A percentile compares a stretch with the other conserved stretches of the same genome.
These are phyloP conservation scores for Synanthedon tipuliformis DNA, from an alignment of 2,888 invertebrate genomes.

Conservation along the genomic window DNA sequence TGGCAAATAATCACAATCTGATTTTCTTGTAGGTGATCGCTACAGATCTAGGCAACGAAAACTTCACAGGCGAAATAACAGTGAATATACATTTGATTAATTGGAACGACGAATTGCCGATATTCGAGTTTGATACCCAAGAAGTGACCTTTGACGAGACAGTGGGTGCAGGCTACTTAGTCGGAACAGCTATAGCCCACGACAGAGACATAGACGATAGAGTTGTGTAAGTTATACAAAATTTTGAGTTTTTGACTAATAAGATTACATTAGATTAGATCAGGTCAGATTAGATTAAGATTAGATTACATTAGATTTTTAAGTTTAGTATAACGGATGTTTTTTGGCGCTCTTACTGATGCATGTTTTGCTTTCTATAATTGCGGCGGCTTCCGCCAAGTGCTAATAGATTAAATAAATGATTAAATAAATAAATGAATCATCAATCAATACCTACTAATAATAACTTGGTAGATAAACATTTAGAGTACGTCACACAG, in stretches of 20 bases:
- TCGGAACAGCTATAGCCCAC: conserved; percentile 68
- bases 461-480: too few relatives aligned
- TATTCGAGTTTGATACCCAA: conserved; percentile 53
- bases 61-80: conserved; percentile 35
- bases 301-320: too few relatives aligned
- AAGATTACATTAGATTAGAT: too few relatives aligned
- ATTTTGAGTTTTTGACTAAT: not conserved
- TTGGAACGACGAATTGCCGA: conserved; percentile 79
- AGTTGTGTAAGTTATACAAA: conserved; percentile 61
- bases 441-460: too few relatives aligned
- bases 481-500: too few relatives aligned
- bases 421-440: too few relatives aligned
- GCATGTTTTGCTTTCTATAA: too few relatives aligned
- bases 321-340: too few relatives aligned
- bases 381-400: too few relatives aligned
- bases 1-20: not conserved
- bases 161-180: conserved; percentile 44
- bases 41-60: conserved; percentile 33
- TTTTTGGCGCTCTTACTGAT: too few relatives aligned
- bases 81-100: conserved; percentile 70
- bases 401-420: too few relatives aligned
- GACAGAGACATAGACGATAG: conserved; percentile 73
- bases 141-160: conserved; percentile 68
- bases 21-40: conserved; percentile 35
- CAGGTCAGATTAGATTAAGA: too few relatives aligned